These are phyloP conservation scores for Axinella damicornis DNA, from an alignment of 37 sponge, comb jelly and placozoan genomes.

Conservation along the genomic window DNA sequence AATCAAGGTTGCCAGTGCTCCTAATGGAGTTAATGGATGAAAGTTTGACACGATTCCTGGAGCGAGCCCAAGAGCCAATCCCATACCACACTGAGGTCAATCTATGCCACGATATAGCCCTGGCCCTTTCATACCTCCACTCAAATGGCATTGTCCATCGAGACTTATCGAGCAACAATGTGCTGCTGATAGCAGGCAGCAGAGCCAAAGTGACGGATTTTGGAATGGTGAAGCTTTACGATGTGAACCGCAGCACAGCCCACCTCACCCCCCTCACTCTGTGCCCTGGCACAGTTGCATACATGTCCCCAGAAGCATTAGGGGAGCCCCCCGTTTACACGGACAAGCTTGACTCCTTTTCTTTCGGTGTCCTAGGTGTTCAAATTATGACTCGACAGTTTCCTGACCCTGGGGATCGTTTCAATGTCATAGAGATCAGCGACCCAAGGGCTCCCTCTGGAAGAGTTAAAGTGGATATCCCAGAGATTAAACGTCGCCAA, in stretches of 20 bases:
- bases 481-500: neutral
- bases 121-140: too few species aligned
- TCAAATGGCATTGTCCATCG: neutral
- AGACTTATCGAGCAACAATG: slow-evolving; percentile 13
- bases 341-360: slow-evolving; percentile 1
- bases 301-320: slow-evolving; percentile 12
- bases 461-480: neutral
- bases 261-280: neutral
- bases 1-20: too few species aligned
- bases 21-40: too few species aligned
- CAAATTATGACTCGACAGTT: neutral
- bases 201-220: neutral
- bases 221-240: neutral
- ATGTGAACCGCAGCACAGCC: neutral
- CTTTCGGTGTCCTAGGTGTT: neutral
- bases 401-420: neutral
- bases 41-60: too few species aligned
- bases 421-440: neutral
- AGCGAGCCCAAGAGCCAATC: too few species aligned
- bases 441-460: neutral
- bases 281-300: neutral
- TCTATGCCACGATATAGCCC: too few species aligned
- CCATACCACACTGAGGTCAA: too few species aligned
- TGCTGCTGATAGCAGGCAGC: neutral
- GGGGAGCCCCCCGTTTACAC: neutral